phyloP scores from a whole-genome alignment of 1,140 invertebrate genomes.

The Pygmarrhopalites habei region DNA sequence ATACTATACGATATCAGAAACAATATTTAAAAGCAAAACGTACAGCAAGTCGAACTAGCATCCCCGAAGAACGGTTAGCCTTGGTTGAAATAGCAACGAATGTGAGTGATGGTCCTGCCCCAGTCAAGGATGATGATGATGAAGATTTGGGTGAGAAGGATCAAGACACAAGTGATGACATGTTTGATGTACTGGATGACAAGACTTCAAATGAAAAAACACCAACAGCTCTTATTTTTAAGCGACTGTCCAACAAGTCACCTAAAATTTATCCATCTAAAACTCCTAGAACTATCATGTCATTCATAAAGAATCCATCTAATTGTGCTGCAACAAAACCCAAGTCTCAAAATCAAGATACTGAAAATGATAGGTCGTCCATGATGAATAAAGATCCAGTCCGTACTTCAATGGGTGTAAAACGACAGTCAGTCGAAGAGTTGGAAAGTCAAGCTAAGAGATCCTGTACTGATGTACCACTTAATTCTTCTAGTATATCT shows the following conservation, averaged over 20 bases:
- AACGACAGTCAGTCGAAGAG: too few species aligned
- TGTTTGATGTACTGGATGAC: slow-evolving; percentile 7
- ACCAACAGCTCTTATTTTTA: background rate
- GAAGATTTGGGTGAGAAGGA: too few species aligned
- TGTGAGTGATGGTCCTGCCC: background rate
- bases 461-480: background rate
- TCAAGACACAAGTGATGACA: background rate
- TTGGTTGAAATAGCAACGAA: background rate
- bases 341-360: background rate
- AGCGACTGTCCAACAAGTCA: too few species aligned
- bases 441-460: background rate
- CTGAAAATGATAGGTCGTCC: background rate
- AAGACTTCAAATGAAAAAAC: background rate
- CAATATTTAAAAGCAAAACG: too few species aligned
- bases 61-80: too few species aligned
- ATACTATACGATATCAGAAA: too few species aligned
- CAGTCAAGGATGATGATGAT: background rate
- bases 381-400: too few species aligned
- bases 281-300: background rate
- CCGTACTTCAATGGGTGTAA: too few species aligned
- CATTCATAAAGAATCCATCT: background rate
- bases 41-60: too few species aligned
- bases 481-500: background rate
- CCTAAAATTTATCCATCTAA: background rate
- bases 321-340: background rate